Conservation (phyloP, 1,140 invertebrate species). For the Hypsibius dujardini region DNA sequence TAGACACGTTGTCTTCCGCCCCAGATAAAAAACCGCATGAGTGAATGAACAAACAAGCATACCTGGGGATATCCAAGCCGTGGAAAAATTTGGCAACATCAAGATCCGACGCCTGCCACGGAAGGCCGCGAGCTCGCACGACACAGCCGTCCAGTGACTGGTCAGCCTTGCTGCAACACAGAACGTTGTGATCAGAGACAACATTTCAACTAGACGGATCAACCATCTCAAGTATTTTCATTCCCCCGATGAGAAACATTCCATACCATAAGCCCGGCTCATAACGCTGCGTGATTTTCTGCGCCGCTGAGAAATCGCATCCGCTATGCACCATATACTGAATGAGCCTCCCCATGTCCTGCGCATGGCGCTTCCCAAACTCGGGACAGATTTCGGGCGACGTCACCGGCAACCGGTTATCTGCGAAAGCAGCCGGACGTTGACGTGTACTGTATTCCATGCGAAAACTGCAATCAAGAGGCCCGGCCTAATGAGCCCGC, state of each 20-base stretch:
- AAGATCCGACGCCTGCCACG: conserved; percentile 98
- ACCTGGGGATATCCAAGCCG: conserved; percentile 96
- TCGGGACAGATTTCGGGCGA: conserved; percentile 29
- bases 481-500: not conserved
- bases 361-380: conserved; percentile 32
- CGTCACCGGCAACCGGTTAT: conserved; percentile 26
- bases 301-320: not conserved
- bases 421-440: not conserved
- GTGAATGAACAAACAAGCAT: conserved; percentile 37
- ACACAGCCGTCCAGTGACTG: conserved; percentile 88
- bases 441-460: not conserved
- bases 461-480: not conserved
- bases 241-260: not conserved
- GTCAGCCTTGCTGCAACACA: conserved; percentile 57
- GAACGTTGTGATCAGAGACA: too few relatives aligned
- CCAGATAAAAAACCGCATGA: too few relatives aligned
- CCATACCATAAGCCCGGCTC: conserved; percentile 6
- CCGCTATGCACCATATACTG: conserved; percentile 32
- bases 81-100: conserved; percentile 98
- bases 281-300: conserved; percentile 4
- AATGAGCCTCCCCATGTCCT: conserved; percentile 32
- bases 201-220: not conserved
- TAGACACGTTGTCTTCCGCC: too few relatives aligned
- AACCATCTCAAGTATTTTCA: not conserved
- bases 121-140: conserved; percentile 82